Percentiles rank a stretch among this genome's conserved stretches.
phyloP scores from a whole-genome alignment of 2,797 vertebrate species.

The Gila robusta region DNA sequence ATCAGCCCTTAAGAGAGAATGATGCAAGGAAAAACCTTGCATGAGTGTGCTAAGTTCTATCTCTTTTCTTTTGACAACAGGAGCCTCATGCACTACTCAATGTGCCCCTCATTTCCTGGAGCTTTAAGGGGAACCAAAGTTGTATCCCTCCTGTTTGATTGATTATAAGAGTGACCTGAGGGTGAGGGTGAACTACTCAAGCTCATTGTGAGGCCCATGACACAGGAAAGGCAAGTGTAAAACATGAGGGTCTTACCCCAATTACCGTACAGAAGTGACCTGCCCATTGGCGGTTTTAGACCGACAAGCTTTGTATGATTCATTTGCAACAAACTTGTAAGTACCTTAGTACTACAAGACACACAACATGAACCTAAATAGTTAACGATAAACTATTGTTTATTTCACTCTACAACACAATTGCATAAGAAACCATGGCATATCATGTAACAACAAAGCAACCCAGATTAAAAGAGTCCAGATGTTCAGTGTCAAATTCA shows the following conservation, averaged over 20 bases:
- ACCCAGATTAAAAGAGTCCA: neutral
- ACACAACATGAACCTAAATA: neutral
- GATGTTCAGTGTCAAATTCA: constrained; percentile 31
- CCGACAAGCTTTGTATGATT: neutral
- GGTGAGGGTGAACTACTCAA: constrained; percentile 40
- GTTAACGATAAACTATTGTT: neutral
- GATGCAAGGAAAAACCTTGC: neutral
- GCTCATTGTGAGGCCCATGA: constrained; percentile 47
- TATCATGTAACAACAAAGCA: constrained; percentile 9
- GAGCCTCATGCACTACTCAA: neutral
- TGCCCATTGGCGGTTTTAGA: constrained; percentile 14
- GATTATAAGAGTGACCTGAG: constrained; percentile 48
- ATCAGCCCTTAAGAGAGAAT: constrained; percentile 13
- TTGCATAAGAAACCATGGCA: neutral
- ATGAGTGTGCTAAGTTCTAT: neutral
- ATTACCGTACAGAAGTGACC: constrained; percentile 11
- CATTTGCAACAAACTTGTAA: neutral
- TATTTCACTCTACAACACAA: neutral
- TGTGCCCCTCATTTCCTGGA: constrained; percentile 39
- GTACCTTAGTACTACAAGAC: neutral
- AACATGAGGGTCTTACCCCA: constrained; percentile 34
- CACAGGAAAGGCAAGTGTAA: constrained; percentile 45
- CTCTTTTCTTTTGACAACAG: neutral
- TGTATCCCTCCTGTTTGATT: constrained; percentile 34
- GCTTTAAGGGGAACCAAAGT: neutral